Base-by-base conservation (phyloP, 1,140 invertebrate genomes). In the Frieseomelitta varia region DNA sequence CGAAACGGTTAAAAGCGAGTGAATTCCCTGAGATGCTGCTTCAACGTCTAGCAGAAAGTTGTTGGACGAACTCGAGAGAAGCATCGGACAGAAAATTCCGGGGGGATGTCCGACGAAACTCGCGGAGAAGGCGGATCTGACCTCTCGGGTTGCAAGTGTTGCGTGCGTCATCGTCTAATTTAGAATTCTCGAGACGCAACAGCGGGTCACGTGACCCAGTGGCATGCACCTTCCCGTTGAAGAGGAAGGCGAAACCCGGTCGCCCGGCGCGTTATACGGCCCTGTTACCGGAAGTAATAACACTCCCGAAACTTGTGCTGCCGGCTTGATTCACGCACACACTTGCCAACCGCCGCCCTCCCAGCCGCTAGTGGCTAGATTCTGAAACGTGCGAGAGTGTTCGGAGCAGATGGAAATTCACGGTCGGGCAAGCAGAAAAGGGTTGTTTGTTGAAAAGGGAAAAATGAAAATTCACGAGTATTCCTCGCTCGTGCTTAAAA, bases 211-310 rank as follows among this genome's bases (percentile, higher is more conserved):
- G 82, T 67, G 85, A 86, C 76, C 47, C 74, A 58, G 68, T 53
- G 47, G 71, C 84, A 63, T 55, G 72, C 63, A 86, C 78, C 73
- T 87, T 78, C 27, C 21, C 47, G n/a, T 72, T 77, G n/a, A 47
- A 47, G 39, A 65, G 39, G 58, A 78, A 65, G 61, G 34, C 53
- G 47, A 47, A 47, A 47, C 39, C 39, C 39, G 39, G 39, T 47
- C 39, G 39, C 39, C 39, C 39, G 12, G 63, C 61, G 74, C 84
- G 63, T 17, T 56, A 56, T 80, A 81, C 65, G 51, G 34, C 76
- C 47, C 71, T 77, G 78, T 87, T 76, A n/a, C 80, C 75, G 84
- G 82, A 91, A 89, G 89, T 90, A 90, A 88, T 91, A 90, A 89
- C 90, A 84, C 78, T 76, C 65, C 53, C 78, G 67, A 79, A 79